Base-by-base conservation (phyloP, 2,888 invertebrate species). In the Balanococcus diminutus region DNA sequence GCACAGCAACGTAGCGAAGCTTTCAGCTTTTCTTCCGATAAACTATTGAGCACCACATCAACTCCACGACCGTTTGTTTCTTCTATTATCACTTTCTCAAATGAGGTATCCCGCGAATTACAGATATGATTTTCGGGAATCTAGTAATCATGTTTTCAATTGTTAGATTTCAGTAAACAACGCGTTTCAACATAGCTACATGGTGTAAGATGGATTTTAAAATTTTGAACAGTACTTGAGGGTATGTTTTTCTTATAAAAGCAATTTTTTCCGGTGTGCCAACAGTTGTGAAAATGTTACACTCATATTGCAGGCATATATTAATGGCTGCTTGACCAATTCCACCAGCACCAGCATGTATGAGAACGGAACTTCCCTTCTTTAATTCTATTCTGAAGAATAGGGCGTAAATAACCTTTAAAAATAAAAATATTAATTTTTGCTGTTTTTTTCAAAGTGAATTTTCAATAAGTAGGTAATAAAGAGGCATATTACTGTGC, bases 21-120 rank as follows among this genome's bases (percentile, higher is more conserved):
- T 89, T 93, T 92, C 0, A 98, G 91, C 90, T 98, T 98, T 75
- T 98, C 98, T 89, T 96, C 98, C 0, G 98, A 93, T 72, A 99
- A 90, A 0, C 97, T 97, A 90, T 99, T 99, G 5, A 96, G 91
- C 16, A 98, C 95, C 85, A 98, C 91, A 89, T 99, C 96, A 0
- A 99, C 98, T 46, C 98, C 98, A 88, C 92, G 92, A 14, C 98
- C 98, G 9, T 94, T 92, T 0, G 98, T 98, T 89, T 93, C 92
- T 81, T 91, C 91, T 88, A 94, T 92, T 85, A 99, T 92, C 92
- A 97, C 94, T 88, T 93, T 92, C 90, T 98, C 98, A 90, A 99
- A 99, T 0, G 94, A 93, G 0, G 93, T 92, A 89, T 97, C 95
- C 88, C 96, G 93, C 8, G 98, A 96, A 90, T 96, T 96, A 25